Base-by-base conservation (phyloP, 2,113 vertebrate species). In the Cyanoliseus patagonus region DNA sequence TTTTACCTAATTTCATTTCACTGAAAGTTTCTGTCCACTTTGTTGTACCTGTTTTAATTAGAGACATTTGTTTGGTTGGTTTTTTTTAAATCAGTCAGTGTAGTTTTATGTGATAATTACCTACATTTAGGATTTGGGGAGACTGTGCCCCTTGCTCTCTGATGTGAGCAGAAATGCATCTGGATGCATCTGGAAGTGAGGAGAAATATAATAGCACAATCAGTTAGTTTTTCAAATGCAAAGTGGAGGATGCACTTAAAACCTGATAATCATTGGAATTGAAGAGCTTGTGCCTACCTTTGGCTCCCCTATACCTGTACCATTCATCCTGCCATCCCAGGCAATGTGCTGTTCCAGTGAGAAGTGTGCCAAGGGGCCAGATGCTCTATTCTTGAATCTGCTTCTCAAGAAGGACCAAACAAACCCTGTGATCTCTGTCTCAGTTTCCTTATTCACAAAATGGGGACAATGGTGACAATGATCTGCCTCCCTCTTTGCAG, bases 401-500 rank as follows among this genome's bases (percentile, higher is more conserved):
- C 0, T 0, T 80, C 82, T 63, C 46, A 63, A 37, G 55, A 66
- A 83, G 42, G n/a, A 53, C 51, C 6, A 46, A 77, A 83, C 25
- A 73, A 90, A 55, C 24, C 46, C 46, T 23, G 7, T 41, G 57
- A 66, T n/a, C 59, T 62, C 61, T 19, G 59, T 86, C 80, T 88
- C 68, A 33, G 31, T 86, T 94, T 86, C 23, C 86, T 86, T 93
- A 95, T 96, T 97, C 86, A 91, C 86, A 53, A 88, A 83, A 67
- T 12, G 4, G 46, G 51, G 77, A 92, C 39, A 92, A 8, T 10
- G 33, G 9, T 14, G n/a, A 59, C 33, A 59, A 59, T 35, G 46
- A 64, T 78, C 85, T 83, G 47, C 47, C 79, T 93, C 28, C 4
- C 6, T 42, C 69, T 84, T 84, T 93, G 62, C 66, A 70, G 42